These are phyloP conservation scores for Sarcoramphus papa DNA, from an alignment of 2,797 vertebrate species.

Conservation along the genomic window DNA sequence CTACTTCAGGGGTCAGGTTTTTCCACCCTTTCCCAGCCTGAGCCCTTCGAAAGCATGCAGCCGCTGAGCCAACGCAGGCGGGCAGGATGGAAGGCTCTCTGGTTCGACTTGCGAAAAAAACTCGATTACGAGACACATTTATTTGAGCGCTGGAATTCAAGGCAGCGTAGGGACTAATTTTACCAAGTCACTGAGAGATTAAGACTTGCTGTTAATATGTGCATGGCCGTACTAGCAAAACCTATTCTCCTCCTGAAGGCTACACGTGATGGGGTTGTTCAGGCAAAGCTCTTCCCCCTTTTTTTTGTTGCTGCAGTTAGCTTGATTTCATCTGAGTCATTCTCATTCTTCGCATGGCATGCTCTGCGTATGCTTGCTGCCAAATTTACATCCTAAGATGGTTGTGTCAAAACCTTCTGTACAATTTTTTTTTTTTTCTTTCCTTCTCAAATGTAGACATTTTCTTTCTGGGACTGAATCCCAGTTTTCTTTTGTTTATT, in stretches of 20 bases:
- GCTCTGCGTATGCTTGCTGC: accelerated
- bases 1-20: background rate
- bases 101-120: background rate
- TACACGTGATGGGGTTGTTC: background rate
- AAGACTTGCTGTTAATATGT: background rate
- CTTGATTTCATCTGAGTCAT: background rate
- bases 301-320: background rate
- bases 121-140: accelerated
- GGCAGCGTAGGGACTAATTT: background rate
- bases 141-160: background rate
- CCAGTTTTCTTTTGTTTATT: background rate
- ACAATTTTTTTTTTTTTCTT: background rate
- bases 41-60: background rate
- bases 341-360: background rate
- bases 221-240: background rate
- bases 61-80: background rate
- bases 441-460: background rate
- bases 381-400: background rate
- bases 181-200: background rate
- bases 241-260: background rate
- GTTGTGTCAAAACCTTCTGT: background rate
- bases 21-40: background rate
- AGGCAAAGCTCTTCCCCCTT: background rate
- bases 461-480: background rate
- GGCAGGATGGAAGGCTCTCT: background rate